Evolutionary conservation across 2,113 vertebrate genomes (phyloP), one percentile per base, ranked within the genome.

Genomic region (Bufo gargarizans): DNA sequence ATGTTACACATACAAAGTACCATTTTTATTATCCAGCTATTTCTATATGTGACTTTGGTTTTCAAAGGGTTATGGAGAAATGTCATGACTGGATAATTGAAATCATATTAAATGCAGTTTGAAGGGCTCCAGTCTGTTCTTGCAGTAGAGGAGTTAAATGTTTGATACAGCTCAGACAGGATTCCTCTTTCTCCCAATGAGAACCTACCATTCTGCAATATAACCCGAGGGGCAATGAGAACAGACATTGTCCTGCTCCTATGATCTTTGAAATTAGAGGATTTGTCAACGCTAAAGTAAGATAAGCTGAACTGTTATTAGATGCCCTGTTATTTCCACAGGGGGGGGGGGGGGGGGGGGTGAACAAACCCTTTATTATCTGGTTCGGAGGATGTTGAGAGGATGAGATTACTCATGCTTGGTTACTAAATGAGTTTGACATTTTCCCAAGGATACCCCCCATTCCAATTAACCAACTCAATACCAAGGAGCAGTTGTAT

Each of bases 301-400:
- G 87, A 88, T 88, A 88, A 88, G 87, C 69, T 77, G 87, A 83
- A 61, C 81, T 65, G 87, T 88, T 88, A 88, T 88, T 88, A 88
- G 87, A 88, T 84, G 87, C 47, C 86, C 80, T 83, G 80, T 83
- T 83, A 88, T 88, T 88, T 88, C 81, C 80, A 88, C 43, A 13
- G 71, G 16, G 16, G 45, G 22, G n/a, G 86, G 63, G 56, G 56
- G 85, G 11, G 33, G 86, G 63, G 74, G n/a, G n/a, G n/a, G n/a
- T 65, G 72, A 82, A 88, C 87, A 88, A 83, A 84, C 87, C 80
- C 80, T 84, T 82, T 83, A 83, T 88, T 88, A 88, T 88, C 80
- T 88, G 67, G 67, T 65, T 69, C 20, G 55, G 65, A 88, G 86
- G 79, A 88, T 88, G 86, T 83, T 74, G 86, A 82, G 77, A 82